Conservation (phyloP, 2,797 vertebrate genomes). For the Schizopygopsis malacanthus region DNA sequence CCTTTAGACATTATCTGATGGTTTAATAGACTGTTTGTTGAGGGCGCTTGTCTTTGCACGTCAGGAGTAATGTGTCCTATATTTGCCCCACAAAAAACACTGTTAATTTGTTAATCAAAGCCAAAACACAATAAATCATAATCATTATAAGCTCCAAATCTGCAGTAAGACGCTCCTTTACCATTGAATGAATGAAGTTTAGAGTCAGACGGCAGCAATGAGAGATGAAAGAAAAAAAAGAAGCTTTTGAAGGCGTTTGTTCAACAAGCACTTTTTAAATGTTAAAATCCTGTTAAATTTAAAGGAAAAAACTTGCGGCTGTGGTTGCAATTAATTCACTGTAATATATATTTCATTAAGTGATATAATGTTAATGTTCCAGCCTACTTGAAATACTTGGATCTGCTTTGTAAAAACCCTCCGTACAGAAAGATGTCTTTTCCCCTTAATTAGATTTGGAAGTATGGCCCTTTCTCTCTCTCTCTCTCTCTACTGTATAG, state of each 20-base stretch:
- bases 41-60: slow-evolving; percentile 10
- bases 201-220: neutral
- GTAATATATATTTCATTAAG: slow-evolving; percentile 18
- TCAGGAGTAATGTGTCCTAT: slow-evolving; percentile 31
- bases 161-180: neutral
- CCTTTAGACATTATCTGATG: slow-evolving; percentile 42
- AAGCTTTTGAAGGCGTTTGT: neutral
- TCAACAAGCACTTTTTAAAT: slow-evolving; percentile 8
- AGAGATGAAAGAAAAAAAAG: neutral
- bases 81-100: slow-evolving; percentile 2
- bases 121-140: neutral
- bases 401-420: slow-evolving; percentile 13
- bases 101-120: slow-evolving; percentile 33
- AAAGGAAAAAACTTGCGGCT: neutral
- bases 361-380: slow-evolving; percentile 26
- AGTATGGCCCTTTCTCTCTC: slow-evolving; percentile 65
- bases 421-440: neutral
- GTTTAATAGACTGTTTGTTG: slow-evolving; percentile 43
- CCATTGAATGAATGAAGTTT: neutral
- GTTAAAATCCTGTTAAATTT: neutral
- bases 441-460: slow-evolving; percentile 54
- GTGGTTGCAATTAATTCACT: neutral
- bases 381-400: slow-evolving; percentile 1
- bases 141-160: neutral
- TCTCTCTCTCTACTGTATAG: slow-evolving; percentile 49